Base-by-base conservation (phyloP, 1,140 invertebrate genomes). In the Drosophila bifasciata region DNA sequence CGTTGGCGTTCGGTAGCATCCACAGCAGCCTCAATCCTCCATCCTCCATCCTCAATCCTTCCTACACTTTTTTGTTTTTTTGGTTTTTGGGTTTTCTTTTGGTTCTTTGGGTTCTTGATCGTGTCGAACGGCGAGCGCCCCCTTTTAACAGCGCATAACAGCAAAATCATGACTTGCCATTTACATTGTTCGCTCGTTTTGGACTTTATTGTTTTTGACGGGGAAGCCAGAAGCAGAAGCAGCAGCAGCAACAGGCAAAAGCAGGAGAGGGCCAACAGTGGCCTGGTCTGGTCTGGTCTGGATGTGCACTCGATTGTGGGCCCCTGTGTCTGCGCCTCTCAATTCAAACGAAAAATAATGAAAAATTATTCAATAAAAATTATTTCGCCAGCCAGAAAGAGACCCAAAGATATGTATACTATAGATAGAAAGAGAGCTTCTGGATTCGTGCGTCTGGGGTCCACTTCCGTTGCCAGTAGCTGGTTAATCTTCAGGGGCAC, bases 281-380 rank as follows among this genome's bases (percentile, higher is more conserved):
- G 66, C 58, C n/a, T n/a, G n/a, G n/a, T n/a, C 63, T 39, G 56
- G 36, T 13, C 50, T n/a, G 3, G 19, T 28, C 50, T 60, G 64
- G 53, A 49, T 46, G 49, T 41, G 50, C 32, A 36, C 32, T 36
- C 32, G 63, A 19, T 68, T 45, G 63, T 39, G 46, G 5, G 58
- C 39, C 19, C 17, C 43, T 19, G 51, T 16, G 36, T n/a, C 17
- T 45, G 51, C 44, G 81, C 81, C 81, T 85, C 83, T 88, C 84
- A 88, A 89, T 88, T 88, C 84, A 88, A 88, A 88, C 75, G 83
- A 86, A 90, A 90, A 90, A 86, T 89, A 90, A 90, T 90, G 89
- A 90, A 90, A 90, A 90, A 90, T 90, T 90, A 90, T 90, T 90
- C 89, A 90, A 90, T 90, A 90, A 90, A 90, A 90, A 90, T 90